phyloP scores from a whole-genome alignment of 1,140 invertebrate genomes.

The Stegodyphus mimosarum region DNA sequence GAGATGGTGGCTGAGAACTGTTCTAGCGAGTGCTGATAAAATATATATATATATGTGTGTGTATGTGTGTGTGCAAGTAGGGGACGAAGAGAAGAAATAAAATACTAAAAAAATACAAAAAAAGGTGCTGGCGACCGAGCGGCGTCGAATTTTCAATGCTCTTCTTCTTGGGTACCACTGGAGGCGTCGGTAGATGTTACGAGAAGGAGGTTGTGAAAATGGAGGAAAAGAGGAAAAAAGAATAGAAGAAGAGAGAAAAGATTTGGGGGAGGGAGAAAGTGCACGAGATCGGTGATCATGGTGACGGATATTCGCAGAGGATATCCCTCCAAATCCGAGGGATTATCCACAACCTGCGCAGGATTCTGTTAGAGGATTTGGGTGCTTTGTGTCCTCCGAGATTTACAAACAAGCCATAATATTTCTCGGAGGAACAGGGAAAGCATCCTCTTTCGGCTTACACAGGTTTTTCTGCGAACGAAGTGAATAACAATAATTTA shows the following conservation, averaged over 20 bases:
- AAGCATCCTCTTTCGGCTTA: not conserved
- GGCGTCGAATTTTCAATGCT: slow-evolving; percentile 53
- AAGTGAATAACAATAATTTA: too few relatives aligned
- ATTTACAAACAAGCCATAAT: slow-evolving; percentile 18
- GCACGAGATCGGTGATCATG: slow-evolving; percentile 44
- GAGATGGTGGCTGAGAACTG: slow-evolving; percentile 36
- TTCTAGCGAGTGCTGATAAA: slow-evolving; percentile 43
- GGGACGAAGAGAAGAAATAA: not conserved
- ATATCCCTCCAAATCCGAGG: slow-evolving; percentile 30
- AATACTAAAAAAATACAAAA: slow-evolving; percentile 2
- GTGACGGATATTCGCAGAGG: slow-evolving; percentile 34
- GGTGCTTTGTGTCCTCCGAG: not conserved
- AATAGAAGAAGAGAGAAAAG: too few relatives aligned
- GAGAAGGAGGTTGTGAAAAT: not conserved
- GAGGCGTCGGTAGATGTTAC: slow-evolving; percentile 47
- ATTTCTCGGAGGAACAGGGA: too few relatives aligned
- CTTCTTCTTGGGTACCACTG: slow-evolving; percentile 21
- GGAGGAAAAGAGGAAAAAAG: slow-evolving; percentile 14
- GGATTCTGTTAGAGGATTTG: slow-evolving; percentile 26
- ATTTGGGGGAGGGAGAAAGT: slow-evolving; percentile 23
- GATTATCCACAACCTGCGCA: slow-evolving; percentile 51
- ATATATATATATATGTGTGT: slow-evolving; percentile 34
- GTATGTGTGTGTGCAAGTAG: not conserved
- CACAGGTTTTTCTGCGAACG: not conserved
- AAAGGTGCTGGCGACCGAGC: slow-evolving; percentile 24